Base-by-base conservation (phyloP, 2,888 invertebrate species). In the Xestia sexstrigata region DNA sequence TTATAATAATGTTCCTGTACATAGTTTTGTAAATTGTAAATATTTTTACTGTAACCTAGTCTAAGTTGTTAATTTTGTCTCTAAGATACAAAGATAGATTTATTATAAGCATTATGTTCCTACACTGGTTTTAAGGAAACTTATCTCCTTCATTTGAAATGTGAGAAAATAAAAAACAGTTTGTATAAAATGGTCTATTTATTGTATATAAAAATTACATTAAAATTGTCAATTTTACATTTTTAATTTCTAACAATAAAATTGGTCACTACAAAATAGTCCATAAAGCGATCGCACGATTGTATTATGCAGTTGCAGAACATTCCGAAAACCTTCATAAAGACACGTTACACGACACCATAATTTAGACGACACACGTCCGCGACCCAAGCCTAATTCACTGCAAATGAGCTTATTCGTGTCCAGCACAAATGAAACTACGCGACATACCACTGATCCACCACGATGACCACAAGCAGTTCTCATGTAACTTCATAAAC, bases 121-220 rank as follows among this genome's bases (percentile, higher is more conserved):
- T 93, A 93, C 87, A 89, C 68, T 82, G 83, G 79, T 86, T 90
- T 89, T 91, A 87, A 87, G 85, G 86, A 89, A 87, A 86, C 73
- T 87, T 81, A 81, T 82, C 79, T 85, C 82, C 78, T 82, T 83
- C 78, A 83, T 88, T 88, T 89, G 89, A 89, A 91, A 90, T 90
- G 90, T 89, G 89, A 92, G 86, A 89, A 89, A 91, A 92, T 90
- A 90, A 91, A 94, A 95, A 93, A 90, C 88, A 88, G 91, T 95
- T 95, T 95, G 94, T 96, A 97, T 94, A 97, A 96, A 96, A 96
- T 93, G 93, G 93, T 96, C 96, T 96, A 96, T 97, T 97, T 96
- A 96, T 96, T 97, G 96, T 96, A 96, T 96, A 96, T 96, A 96
- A 96, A 96, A 96, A 95, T 96, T 96, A 96, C 96, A 96, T 96